A percentile compares a stretch with the other conserved stretches of the same genome.
Evolutionary conservation across 1,140 invertebrate genomes (phyloP).

Genomic region (Steinernema khuongi): DNA sequence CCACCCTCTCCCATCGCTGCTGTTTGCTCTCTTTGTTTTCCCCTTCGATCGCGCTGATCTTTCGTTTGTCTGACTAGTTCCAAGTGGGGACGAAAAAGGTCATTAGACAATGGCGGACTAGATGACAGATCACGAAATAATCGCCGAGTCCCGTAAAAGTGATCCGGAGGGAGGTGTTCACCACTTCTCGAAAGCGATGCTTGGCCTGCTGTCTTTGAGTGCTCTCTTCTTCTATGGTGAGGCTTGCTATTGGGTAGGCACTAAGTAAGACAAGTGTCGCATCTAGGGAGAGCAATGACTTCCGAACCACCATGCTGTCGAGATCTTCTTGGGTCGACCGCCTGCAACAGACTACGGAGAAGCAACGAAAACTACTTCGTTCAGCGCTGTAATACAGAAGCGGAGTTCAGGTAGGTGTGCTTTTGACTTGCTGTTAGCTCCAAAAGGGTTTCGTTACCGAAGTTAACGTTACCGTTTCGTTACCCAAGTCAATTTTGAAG

Average conservation of each 20-base stretch:
- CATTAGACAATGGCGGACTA: not conserved
- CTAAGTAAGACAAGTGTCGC: not conserved
- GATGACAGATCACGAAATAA: not conserved
- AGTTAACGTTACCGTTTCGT: no score
- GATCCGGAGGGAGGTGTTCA: not conserved
- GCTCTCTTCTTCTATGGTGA: not conserved
- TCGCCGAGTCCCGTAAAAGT: not conserved
- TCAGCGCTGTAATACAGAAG: conserved; percentile 28
- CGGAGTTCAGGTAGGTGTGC: conserved; percentile 22
- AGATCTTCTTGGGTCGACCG: conserved; percentile 22
- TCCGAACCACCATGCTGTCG: conserved; percentile 28
- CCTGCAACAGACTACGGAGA: conserved; percentile 20
- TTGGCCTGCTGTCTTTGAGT: not conserved
- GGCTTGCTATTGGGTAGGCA: not conserved
- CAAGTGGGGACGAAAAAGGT: not conserved
- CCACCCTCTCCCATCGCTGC: no score
- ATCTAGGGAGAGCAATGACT: not conserved
- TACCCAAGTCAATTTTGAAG: not conserved
- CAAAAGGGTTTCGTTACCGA: not conserved
- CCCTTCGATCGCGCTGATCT: no score
- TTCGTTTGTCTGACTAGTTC: no score
- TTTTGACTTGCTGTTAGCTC: not conserved
- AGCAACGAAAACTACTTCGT: conserved; percentile 24
- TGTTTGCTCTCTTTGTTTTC: no score
- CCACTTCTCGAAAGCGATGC: not conserved